Conservation (phyloP, 2,888 invertebrate species). For the Biston betularia region DNA sequence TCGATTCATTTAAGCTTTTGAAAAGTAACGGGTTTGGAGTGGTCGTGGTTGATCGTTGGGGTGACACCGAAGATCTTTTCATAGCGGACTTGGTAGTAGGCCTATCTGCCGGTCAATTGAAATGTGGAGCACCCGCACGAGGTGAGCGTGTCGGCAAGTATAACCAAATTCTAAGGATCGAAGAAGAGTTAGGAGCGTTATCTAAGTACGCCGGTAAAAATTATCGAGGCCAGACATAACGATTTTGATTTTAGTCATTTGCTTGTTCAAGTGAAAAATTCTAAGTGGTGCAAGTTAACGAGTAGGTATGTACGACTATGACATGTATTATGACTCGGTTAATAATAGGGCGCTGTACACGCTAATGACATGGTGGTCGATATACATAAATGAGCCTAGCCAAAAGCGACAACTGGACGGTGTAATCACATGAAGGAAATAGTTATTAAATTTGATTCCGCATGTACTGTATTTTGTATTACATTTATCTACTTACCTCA, state of each 20-base stretch:
- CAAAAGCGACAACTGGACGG: slow-evolving; percentile 56
- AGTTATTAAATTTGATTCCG: slow-evolving; percentile 58
- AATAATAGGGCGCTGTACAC: not conserved
- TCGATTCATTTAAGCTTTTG: slow-evolving; percentile 95
- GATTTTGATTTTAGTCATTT: not conserved
- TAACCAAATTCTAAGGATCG: slow-evolving; percentile 98
- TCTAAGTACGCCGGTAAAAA: slow-evolving; percentile 98
- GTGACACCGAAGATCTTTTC: slow-evolving; percentile 99
- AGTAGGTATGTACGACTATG: not conserved
- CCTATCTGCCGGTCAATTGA: slow-evolving; percentile 98
- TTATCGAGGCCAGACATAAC: slow-evolving; percentile 89
- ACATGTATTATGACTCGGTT: not conserved
- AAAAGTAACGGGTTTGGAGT: slow-evolving; percentile 98
- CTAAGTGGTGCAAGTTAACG: not conserved
- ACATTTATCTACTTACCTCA: slow-evolving; percentile 40
- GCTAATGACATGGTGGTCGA: slow-evolving; percentile 10
- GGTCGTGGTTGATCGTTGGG: slow-evolving; percentile 87
- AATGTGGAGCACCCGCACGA: slow-evolving; percentile 98
- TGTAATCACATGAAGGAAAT: slow-evolving; percentile 69
- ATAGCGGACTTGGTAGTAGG: slow-evolving; percentile 99
- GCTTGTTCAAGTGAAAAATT: not conserved
- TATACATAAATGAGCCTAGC: slow-evolving; percentile 7
- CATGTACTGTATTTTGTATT: slow-evolving; percentile 63
- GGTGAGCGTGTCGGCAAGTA: slow-evolving; percentile 98
- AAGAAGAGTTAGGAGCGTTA: slow-evolving; percentile 96